A percentile compares a stretch with the other conserved stretches of the same genome.
Evolutionary conservation across 2,797 vertebrate species (phyloP).

Genomic region (Arrhamphus sclerolepis): DNA sequence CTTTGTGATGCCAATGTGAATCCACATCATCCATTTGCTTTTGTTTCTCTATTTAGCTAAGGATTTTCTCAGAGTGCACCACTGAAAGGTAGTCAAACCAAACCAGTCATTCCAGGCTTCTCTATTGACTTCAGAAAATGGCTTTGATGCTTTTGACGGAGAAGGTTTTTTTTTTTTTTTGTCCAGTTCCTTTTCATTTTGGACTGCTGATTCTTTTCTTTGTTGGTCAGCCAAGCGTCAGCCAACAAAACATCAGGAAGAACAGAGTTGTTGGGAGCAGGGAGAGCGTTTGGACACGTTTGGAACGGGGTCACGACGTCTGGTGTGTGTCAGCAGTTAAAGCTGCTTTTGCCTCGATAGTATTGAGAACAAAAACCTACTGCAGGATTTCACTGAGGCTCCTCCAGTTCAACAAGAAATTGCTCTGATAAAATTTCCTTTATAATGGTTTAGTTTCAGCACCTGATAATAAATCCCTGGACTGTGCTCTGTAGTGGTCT

Average conservation of each 20-base stretch:
- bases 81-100: conserved; percentile 53
- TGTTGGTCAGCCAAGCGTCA: conserved; percentile 48
- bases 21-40: conserved; percentile 61
- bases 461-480: conserved; percentile 6
- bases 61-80: conserved; percentile 50
- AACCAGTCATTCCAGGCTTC: conserved; percentile 32
- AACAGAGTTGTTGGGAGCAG: conserved; percentile 59
- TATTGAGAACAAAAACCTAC: conserved; percentile 62
- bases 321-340: conserved; percentile 71
- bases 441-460: conserved; percentile 10
- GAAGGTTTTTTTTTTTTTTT: conserved; percentile 47
- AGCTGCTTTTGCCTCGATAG: conserved; percentile 60
- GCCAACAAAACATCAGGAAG: conserved; percentile 66
- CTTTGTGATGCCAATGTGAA: conserved; percentile 65
- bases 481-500: neutral
- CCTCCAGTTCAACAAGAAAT: conserved; percentile 36
- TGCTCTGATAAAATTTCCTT: conserved; percentile 26
- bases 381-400: conserved; percentile 47
- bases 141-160: conserved; percentile 65
- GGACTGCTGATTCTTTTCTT: conserved; percentile 53
- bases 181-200: conserved; percentile 55
- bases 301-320: conserved; percentile 65
- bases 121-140: conserved; percentile 45
- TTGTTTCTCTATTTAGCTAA: conserved; percentile 63
- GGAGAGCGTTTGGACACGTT: conserved; percentile 59